Evolutionary conservation across 1,140 invertebrate genomes (phyloP), one percentile per base, ranked within the genome.

Genomic region (Popillia japonica): DNA sequence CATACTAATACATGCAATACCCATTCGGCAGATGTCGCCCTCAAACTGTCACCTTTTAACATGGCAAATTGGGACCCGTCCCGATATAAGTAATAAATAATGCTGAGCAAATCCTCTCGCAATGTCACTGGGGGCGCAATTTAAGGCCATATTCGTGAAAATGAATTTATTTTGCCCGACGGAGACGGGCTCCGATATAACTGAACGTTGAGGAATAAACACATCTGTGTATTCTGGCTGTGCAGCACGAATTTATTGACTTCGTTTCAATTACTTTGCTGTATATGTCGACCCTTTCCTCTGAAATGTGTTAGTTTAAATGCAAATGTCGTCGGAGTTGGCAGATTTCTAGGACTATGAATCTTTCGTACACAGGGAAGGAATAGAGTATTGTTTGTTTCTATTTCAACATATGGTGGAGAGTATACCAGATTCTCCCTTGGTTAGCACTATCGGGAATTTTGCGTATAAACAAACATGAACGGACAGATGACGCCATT

Each of bases 151-250:
- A 64, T 64, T 64, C 61, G 61, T 22, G 61, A 27, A 73, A 73
- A 73, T 73, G 72, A 73, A 73, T 64, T 73, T 73, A 73, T 73
- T 40, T 42, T 34, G 14, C 40, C 72, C 14, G 72, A 73, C 34
- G 72, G 27, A 40, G 40, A 40, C 72, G 11, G 27, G 20, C 64
- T 4, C n/a, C n/a, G n/a, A 14, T 61, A n/a, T 34, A 22, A 34
- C n/a, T 34, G 72, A 73, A 73, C 40, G 23, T 10, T 17, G 72
- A 73, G n/a, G 20, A 40, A 73, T 42, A 41, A 73, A 73, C 34
- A 73, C 72, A 73, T 73, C 40, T 73, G 40, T 73, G 40, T 73
- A 68, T 27, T 27, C 64, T 68, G 27, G 3, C 40, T 41, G 27
- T 6, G 3, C 7, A 4, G 40, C 40, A 27, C 72, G 72, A 73